Conservation (phyloP, 1,140 invertebrate genomes). For the Trichonephila inaurata region DNA sequence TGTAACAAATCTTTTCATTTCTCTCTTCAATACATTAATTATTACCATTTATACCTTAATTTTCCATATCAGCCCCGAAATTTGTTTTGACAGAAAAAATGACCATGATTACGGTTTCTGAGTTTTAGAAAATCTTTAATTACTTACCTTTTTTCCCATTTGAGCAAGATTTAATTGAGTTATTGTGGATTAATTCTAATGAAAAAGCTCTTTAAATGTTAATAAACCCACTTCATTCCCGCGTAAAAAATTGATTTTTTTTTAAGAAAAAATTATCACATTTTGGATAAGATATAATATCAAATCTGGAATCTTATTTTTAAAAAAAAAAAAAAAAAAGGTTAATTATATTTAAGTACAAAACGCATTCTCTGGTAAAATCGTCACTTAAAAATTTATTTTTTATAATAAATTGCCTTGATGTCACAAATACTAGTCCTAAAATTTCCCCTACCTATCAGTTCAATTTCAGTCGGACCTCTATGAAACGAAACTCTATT, state of each 20-base stretch:
- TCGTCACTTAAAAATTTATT: background rate
- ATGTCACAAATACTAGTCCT: background rate
- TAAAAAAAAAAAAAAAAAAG: background rate
- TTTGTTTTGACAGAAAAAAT: background rate
- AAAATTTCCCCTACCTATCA: background rate
- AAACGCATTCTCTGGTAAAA: background rate
- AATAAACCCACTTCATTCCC: background rate
- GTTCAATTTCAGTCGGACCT: background rate
- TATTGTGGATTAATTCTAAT: background rate
- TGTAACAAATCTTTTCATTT: background rate
- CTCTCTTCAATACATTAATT: background rate
- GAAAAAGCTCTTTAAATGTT: background rate
- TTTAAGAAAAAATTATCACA: background rate
- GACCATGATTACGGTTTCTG: background rate
- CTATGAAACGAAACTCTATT: no score
- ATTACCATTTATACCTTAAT: background rate
- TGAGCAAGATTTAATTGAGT: background rate
- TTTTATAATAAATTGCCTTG: background rate
- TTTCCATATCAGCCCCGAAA: background rate
- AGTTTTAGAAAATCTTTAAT: background rate
- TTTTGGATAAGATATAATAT: background rate
- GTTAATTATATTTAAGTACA: background rate
- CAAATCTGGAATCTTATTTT: background rate
- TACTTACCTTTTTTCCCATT: background rate
- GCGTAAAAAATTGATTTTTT: background rate